A percentile compares a stretch with the other conserved stretches of the same genome.
Conservation (phyloP, 2,888 invertebrate genomes). For the Drosophila maculinotata region DNA sequence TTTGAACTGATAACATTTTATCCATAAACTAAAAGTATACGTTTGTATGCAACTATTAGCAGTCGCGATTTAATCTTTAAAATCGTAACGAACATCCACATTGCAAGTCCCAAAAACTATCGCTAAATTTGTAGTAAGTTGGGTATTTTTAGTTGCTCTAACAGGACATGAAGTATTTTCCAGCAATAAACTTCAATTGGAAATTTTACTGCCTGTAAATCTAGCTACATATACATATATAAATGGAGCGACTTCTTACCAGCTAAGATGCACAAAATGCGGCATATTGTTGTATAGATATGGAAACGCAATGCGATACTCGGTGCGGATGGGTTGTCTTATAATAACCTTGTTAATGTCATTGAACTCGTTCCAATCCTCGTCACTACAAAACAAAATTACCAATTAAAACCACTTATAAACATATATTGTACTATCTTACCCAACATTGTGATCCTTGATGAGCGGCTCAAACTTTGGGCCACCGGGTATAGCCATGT, state of each 20-base stretch:
- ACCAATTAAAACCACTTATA: no score
- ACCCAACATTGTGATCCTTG: conserved; percentile 98
- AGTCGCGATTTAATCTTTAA: conserved; percentile 83
- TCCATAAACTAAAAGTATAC: background rate
- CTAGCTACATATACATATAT: background rate
- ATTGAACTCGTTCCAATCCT: conserved; percentile 99
- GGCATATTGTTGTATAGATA: conserved; percentile 99
- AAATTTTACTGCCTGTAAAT: conserved; percentile 58
- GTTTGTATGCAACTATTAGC: conserved; percentile 87
- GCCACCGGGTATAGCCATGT: conserved; percentile 99
- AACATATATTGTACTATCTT: conserved; percentile 77
- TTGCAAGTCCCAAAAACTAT: conserved; percentile 87
- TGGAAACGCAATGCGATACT: conserved; percentile 99
- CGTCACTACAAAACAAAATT: conserved; percentile 89
- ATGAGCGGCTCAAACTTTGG: conserved; percentile 99
- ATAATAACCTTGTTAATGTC: conserved; percentile 99
- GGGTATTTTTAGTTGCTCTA: conserved; percentile 75
- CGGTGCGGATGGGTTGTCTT: conserved; percentile 98
- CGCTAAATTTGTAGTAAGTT: conserved; percentile 87
- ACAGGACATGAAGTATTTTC: conserved; percentile 62
- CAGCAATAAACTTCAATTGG: conserved; percentile 23
- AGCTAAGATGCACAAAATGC: conserved; percentile 98
- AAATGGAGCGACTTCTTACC: conserved; percentile 88
- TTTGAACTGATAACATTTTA: background rate
- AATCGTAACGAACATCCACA: conserved; percentile 83